Evolutionary conservation across 2,797 vertebrate species (phyloP).

Genomic region (Pseudocheirus occidentalis): DNA sequence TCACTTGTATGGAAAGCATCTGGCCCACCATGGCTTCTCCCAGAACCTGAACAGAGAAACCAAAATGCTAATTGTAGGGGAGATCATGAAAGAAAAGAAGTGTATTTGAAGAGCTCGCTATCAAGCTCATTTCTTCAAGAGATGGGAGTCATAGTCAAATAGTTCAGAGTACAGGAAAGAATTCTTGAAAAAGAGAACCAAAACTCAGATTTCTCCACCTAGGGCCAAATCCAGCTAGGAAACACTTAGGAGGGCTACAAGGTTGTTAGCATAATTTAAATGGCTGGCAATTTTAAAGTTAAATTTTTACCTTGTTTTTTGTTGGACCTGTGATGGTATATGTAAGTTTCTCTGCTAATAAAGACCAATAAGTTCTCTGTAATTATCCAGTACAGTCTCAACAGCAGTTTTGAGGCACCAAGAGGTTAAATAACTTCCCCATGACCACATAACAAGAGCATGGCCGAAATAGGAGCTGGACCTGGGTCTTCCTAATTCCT

Average conservation of each 20-base stretch:
- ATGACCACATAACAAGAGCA: neutral
- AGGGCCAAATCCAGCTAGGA: neutral
- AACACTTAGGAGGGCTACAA: neutral
- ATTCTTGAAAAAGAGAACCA: neutral
- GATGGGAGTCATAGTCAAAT: neutral
- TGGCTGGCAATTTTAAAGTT: neutral
- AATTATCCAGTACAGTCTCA: neutral
- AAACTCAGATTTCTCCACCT: slow-evolving; percentile 4
- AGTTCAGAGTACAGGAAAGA: neutral
- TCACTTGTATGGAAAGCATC: slow-evolving; percentile 78
- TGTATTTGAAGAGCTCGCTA: neutral
- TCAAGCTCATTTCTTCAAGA: slow-evolving; percentile 10
- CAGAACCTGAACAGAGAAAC: slow-evolving; percentile 76
- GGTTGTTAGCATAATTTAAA: neutral
- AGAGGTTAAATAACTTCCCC: neutral
- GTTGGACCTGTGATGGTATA: neutral
- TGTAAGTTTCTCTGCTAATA: neutral
- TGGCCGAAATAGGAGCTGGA: neutral
- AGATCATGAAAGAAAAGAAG: neutral
- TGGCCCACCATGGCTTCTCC: slow-evolving; percentile 73
- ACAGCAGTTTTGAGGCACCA: neutral
- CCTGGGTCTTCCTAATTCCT: neutral
- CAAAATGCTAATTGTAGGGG: neutral
- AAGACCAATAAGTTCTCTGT: neutral
- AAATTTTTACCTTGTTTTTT: neutral